Base-by-base conservation (phyloP, 2,113 vertebrate species). In the Lepus europaeus region DNA sequence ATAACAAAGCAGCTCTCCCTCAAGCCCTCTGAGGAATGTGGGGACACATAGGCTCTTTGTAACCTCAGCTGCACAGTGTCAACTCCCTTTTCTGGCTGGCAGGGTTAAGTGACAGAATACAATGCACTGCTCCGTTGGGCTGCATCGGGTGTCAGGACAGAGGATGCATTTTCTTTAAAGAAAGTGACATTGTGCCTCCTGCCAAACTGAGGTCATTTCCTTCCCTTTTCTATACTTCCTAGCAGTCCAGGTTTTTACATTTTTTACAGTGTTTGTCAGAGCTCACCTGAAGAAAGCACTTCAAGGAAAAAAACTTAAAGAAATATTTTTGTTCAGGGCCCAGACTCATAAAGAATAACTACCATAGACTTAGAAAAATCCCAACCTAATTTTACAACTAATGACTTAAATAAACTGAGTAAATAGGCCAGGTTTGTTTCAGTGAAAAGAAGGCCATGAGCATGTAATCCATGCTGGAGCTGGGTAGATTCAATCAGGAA, bases 151-250 rank as follows among this genome's bases (percentile, higher is more conserved):
- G 89, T 97, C 91, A 95, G 96, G 97, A 98, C 96, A 98, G 98
- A 98, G 97, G 97, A 98, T 97, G 87, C 96, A 98, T 98, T 98
- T 98, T 98, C 98, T 98, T 97, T 98, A 97, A 98, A 98, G 98
- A 98, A 98, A 97, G 98, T 98, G 96, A 96, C 97, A 97, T 95
- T 98, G 98, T 98, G 39, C 89, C 90, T 98, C 88, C 79, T 96
- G 97, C 98, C 98, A 98, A 97, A 70, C 95, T 98, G 98, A 98
- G 97, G 98, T 98, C 93, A 98, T 98, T 98, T 98, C 98, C 98
- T 98, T 98, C 98, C 94, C 20, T 91, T 97, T 98, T 95, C 98
- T 98, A 96, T 98, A 97, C 95, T 98, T 98, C 97, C 98, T 97
- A 97, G 95, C 93, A 96, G 98, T 98, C 94, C 96, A 98, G 97